Conservation (phyloP, 1,140 invertebrate genomes). For the Pseudomyrmex flavicornis region DNA sequence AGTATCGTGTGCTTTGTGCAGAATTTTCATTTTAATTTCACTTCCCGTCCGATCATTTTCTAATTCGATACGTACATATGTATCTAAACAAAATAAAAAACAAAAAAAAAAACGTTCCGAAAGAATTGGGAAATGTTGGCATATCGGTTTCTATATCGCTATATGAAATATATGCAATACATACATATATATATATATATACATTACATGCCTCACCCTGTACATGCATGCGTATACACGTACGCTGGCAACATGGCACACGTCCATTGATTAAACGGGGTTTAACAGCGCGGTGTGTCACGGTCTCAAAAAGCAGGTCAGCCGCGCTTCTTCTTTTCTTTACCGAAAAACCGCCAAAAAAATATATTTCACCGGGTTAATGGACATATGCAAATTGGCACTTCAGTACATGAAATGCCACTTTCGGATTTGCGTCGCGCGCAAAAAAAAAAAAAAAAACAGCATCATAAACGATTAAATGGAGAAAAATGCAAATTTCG, state of each 20-base stretch:
- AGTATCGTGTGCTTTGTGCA: neutral
- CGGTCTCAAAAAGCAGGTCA: conserved; percentile 51
- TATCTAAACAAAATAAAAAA: neutral
- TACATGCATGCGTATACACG: conserved; percentile 1
- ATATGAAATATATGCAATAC: neutral
- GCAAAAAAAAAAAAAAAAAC: too few species aligned
- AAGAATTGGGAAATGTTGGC: neutral
- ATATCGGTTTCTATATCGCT: neutral
- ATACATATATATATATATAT: neutral
- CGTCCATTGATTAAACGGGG: conserved; percentile 52
- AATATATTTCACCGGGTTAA: conserved; percentile 41
- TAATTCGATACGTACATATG: neutral
- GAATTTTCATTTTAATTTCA: too few species aligned
- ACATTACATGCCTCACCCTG: neutral
- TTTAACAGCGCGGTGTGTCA: conserved; percentile 47
- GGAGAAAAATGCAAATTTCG: neutral
- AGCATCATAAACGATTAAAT: neutral
- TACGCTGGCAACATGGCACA: neutral
- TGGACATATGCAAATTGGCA: conserved; percentile 36
- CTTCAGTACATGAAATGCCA: conserved; percentile 34
- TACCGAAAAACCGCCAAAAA: conserved; percentile 6
- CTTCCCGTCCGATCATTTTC: too few species aligned
- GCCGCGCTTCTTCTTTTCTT: conserved; percentile 24
- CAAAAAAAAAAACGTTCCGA: neutral
- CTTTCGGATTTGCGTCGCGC: neutral